These are phyloP conservation scores for Poicephalus gulielmi DNA, from an alignment of 2,113 vertebrate genomes.

Conservation along the genomic window DNA sequence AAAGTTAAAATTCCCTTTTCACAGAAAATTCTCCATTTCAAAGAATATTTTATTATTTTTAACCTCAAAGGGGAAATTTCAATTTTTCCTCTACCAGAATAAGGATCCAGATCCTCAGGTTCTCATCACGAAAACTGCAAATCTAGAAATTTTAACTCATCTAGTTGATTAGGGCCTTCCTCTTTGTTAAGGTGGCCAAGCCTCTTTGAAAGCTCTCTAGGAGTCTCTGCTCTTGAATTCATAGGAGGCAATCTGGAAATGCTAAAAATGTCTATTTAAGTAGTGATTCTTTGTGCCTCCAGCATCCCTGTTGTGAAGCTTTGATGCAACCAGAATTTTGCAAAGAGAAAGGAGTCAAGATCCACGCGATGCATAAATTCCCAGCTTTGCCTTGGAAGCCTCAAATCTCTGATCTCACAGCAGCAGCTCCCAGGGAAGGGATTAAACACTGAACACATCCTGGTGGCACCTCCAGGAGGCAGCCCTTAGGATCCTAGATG, in stretches of 20 bases:
- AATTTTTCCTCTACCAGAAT: neutral
- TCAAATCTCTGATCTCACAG: neutral
- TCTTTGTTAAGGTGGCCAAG: neutral
- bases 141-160: neutral
- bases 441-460: neutral
- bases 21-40: neutral
- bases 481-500: neutral
- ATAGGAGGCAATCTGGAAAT: neutral
- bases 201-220: neutral
- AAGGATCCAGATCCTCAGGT: neutral
- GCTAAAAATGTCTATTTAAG: neutral
- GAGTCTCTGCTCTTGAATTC: neutral
- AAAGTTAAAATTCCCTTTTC: neutral
- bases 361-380: accelerated
- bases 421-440: neutral
- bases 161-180: neutral
- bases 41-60: neutral
- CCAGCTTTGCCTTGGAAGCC: neutral
- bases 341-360: neutral
- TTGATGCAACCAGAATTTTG: neutral
- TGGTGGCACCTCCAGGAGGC: neutral
- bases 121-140: neutral
- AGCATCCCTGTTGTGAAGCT: neutral
- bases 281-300: neutral
- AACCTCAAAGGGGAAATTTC: neutral